A percentile compares a stretch with the other conserved stretches of the same genome.
phyloP scores from a whole-genome alignment of 2,888 invertebrate species.

The Drosophila kanekoi region DNA sequence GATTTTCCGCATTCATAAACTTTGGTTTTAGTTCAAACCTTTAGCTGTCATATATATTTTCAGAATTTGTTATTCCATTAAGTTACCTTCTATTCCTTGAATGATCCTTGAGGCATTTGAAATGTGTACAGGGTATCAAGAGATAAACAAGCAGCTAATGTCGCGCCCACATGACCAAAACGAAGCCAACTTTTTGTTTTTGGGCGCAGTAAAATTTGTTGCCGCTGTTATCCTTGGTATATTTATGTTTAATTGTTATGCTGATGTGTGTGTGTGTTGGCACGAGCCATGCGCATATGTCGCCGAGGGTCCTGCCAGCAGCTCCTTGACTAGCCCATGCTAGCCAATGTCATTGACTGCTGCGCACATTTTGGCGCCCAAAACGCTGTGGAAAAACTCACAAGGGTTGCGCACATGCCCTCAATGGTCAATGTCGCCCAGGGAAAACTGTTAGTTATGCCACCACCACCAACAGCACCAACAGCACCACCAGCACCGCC shows the following conservation, averaged over 20 bases:
- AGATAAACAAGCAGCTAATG: slow-evolving; percentile 43
- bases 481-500: no score
- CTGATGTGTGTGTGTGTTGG: slow-evolving; percentile 63
- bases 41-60: no score
- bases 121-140: slow-evolving; percentile 29
- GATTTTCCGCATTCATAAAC: no score
- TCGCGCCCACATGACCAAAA: slow-evolving; percentile 65
- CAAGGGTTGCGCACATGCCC: slow-evolving; percentile 58
- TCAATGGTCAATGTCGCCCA: slow-evolving; percentile 44
- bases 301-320: slow-evolving; percentile 34
- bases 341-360: slow-evolving; percentile 69
- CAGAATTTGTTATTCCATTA: no score
- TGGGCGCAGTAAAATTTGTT: slow-evolving; percentile 25
- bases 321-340: slow-evolving; percentile 13
- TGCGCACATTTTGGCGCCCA: slow-evolving; percentile 68
- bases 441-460: slow-evolving; percentile 74
- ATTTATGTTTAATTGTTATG: slow-evolving; percentile 75
- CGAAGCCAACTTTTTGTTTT: slow-evolving; percentile 16
- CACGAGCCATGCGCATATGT: slow-evolving; percentile 75
- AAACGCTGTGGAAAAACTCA: slow-evolving; percentile 62
- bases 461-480: slow-evolving; percentile 51
- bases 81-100: no score
- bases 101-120: neutral
- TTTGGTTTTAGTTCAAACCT: no score
- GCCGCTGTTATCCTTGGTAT: slow-evolving; percentile 64